Evolutionary conservation across 2,113 vertebrate species (phyloP).

Genomic region (Mus spicilegus): DNA sequence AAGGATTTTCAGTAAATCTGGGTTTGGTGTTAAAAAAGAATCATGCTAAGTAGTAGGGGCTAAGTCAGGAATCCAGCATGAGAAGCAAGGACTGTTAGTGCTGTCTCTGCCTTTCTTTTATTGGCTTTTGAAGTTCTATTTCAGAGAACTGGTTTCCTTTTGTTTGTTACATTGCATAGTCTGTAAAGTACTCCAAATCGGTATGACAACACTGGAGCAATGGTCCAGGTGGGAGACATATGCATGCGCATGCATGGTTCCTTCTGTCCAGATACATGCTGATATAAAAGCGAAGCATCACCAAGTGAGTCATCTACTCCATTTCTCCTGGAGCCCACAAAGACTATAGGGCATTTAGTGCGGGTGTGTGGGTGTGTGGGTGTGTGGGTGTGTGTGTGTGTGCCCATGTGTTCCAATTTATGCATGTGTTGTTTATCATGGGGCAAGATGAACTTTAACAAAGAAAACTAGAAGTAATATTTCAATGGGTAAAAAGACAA

Average conservation of each 20-base stretch:
- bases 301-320: neutral
- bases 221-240: constrained; percentile 49
- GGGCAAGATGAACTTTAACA: neutral
- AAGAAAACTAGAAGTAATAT: neutral
- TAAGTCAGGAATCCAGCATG: neutral
- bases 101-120: neutral
- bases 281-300: neutral
- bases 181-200: neutral
- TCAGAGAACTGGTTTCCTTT: constrained; percentile 29
- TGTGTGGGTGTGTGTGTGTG: neutral
- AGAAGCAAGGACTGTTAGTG: neutral
- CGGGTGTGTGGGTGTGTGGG: neutral
- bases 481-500: neutral
- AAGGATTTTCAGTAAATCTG: neutral
- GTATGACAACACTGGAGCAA: constrained; percentile 10
- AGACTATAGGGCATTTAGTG: neutral
- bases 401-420: neutral
- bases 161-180: neutral
- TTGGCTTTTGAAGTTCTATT: neutral
- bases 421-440: no score
- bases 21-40: neutral
- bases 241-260: neutral
- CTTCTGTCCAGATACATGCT: constrained; percentile 19
- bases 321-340: neutral
- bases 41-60: neutral